Base-by-base conservation (phyloP, 1,140 invertebrate species). In the Drosophila mayri region DNA sequence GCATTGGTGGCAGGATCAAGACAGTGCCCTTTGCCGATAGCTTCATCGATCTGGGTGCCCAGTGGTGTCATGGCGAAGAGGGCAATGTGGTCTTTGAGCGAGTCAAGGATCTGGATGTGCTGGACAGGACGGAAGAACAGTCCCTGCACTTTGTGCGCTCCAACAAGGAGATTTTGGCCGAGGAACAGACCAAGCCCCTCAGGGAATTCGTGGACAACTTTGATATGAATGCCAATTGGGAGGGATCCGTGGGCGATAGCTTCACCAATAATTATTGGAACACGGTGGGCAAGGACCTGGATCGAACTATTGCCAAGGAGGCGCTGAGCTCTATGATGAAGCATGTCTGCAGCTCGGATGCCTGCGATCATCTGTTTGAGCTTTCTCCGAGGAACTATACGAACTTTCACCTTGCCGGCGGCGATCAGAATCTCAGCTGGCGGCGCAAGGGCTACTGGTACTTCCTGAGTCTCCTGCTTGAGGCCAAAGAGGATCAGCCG, bases 21-120 rank as follows among this genome's bases (percentile, higher is more conserved):
- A 95, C 95, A 0, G 92, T 94, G 0, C 76, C 93, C 16, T 95
- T 95, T 81, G 95, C 93, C 1, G 94, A 94, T n/a, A 94, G 94
- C 67, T 91, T 94, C 32, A 93, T 98, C 10, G 97, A 98, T 91
- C 81, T 98, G 25, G 97, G 97, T 5, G 97, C 97, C 32, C 96
- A 98, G 47, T 92, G 88, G 86, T 95, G 97, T 75, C 97, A 98
- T 76, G 97, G 97, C 10, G 95, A 97, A 90, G 93, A 94, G 58
- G 94, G 93, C 18, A 97, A 98, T 93, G 88, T 94, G 18, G 95
- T 96, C 2, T 97, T 94, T 85, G 92, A 96, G 64, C 79, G 95
- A 47, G 95, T 95, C 0, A 94, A 94, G 64, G 93, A 94, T 25
- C 76, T 94, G 5, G 92, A 94, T 81, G 73, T 96, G 5, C 76